These are phyloP conservation scores for Spilosoma lubricipeda DNA, from an alignment of 2,888 invertebrate genomes.

Conservation along the genomic window DNA sequence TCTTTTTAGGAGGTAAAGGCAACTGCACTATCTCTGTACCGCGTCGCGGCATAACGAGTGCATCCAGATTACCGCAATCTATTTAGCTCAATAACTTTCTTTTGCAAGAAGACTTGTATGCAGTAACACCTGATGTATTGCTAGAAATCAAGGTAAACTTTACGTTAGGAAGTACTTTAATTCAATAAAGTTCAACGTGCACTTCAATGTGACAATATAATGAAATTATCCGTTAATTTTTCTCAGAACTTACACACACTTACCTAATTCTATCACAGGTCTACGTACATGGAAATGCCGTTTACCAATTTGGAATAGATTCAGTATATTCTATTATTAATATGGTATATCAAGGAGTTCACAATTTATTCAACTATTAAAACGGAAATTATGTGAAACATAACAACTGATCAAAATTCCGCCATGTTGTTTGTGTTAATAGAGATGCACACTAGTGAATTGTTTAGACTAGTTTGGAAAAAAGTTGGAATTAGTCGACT, in stretches of 20 bases:
- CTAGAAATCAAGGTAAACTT: slow-evolving; percentile 35
- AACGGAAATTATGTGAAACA: slow-evolving; percentile 47
- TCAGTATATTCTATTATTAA: slow-evolving; percentile 18
- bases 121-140: slow-evolving; percentile 10
- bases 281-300: slow-evolving; percentile 23
- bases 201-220: slow-evolving; percentile 63
- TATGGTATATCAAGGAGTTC: slow-evolving; percentile 31
- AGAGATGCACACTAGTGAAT: slow-evolving; percentile 26
- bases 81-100: slow-evolving; percentile 20
- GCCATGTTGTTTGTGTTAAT: slow-evolving; percentile 79
- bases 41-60: slow-evolving; percentile 73
- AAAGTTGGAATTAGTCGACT: slow-evolving; percentile 32
- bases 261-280: slow-evolving; percentile 47
- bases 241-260: slow-evolving; percentile 27
- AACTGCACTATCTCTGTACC: slow-evolving; percentile 67
- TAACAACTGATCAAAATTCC: slow-evolving; percentile 71
- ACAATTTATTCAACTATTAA: slow-evolving; percentile 37
- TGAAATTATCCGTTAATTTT: slow-evolving; percentile 61
- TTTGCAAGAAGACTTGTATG: slow-evolving; percentile 3
- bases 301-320: slow-evolving; percentile 21
- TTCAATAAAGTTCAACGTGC: slow-evolving; percentile 65
- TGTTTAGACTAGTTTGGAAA: neutral
- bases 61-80: slow-evolving; percentile 32
- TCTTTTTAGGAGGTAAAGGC: slow-evolving; percentile 74
- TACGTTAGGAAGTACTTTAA: slow-evolving; percentile 51